A percentile compares a stretch with the other conserved stretches of the same genome.
phyloP scores from a whole-genome alignment of 2,888 invertebrate genomes.

The Lycophotia porphyrea region DNA sequence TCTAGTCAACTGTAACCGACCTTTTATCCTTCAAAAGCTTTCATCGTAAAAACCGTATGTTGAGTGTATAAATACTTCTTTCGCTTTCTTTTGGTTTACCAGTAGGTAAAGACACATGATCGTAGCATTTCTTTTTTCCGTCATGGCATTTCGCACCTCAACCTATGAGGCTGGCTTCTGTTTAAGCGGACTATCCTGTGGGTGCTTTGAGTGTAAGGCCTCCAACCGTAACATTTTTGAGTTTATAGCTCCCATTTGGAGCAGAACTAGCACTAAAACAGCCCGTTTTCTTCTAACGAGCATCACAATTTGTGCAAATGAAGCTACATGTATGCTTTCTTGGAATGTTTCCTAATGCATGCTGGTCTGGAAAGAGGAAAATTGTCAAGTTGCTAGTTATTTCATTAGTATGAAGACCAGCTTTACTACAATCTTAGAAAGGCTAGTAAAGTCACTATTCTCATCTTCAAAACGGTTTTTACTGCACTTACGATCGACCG shows the following conservation, averaged over 20 bases:
- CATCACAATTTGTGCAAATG: constrained; percentile 34
- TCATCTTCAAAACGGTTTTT: constrained; percentile 5
- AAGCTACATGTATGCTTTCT: constrained; percentile 14
- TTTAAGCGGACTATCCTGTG: too few species aligned
- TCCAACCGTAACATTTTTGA: constrained; percentile 6
- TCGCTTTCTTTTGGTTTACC: not conserved
- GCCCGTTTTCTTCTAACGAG: constrained; percentile 20
- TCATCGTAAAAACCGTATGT: constrained; percentile 5
- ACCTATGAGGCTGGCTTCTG: too few species aligned
- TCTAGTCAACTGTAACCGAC: constrained; percentile 36
- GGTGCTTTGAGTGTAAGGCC: too few species aligned
- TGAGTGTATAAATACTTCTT: constrained; percentile 9
- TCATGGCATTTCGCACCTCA: too few species aligned
- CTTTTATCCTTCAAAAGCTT: constrained; percentile 43
- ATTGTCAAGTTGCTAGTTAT: not conserved
- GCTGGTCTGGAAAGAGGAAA: not conserved
- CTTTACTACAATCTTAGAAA: not conserved
- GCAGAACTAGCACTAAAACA: not conserved
- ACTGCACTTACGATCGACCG: constrained; percentile 15
- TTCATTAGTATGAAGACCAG: not conserved
- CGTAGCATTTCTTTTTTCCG: constrained; percentile 9
- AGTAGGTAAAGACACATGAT: not conserved
- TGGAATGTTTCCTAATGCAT: constrained; percentile 6
- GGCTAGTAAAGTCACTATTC: not conserved
- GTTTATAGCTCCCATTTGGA: constrained; percentile 13